Evolutionary conservation across 2,888 invertebrate genomes (phyloP).

Genomic region (Lagria hirta): DNA sequence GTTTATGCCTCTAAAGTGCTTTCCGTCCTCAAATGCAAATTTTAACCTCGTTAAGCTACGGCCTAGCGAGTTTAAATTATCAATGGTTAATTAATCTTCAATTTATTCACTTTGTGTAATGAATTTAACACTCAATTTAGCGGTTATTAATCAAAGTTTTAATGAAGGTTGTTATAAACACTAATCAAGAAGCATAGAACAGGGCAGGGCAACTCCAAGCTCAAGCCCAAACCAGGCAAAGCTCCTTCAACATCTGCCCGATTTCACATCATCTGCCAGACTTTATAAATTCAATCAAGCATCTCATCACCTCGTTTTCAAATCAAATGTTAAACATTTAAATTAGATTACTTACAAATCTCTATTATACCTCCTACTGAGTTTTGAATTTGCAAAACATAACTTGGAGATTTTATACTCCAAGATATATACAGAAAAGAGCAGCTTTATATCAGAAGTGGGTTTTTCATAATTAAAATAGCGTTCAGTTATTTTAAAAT

Average conservation of each 20-base stretch:
- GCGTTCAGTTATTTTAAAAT: too few relatives aligned
- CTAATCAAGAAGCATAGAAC: slow-evolving; percentile 42
- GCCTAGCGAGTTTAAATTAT: slow-evolving; percentile 59
- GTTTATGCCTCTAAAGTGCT: slow-evolving; percentile 56
- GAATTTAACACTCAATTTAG: slow-evolving; percentile 57
- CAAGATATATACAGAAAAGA: too few relatives aligned
- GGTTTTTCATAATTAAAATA: too few relatives aligned
- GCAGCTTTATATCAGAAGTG: too few relatives aligned
- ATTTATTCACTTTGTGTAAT: slow-evolving; percentile 58
- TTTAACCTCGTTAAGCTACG: slow-evolving; percentile 57
- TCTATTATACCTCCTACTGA: slow-evolving; percentile 40
- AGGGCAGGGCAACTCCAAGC: slow-evolving; percentile 21
- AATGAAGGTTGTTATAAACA: slow-evolving; percentile 55
- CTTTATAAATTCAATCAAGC: slow-evolving; percentile 39
- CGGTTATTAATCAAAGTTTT: slow-evolving; percentile 62
- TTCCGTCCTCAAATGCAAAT: slow-evolving; percentile 59
- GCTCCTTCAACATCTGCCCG: slow-evolving; percentile 41
- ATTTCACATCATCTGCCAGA: slow-evolving; percentile 37
- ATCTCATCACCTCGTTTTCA: slow-evolving; percentile 32
- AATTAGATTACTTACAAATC: slow-evolving; percentile 41
- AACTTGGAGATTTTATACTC: too few relatives aligned
- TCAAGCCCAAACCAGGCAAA: too few relatives aligned
- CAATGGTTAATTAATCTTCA: slow-evolving; percentile 59
- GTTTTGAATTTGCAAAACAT: too few relatives aligned
- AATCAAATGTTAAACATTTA: slow-evolving; percentile 40